phyloP scores from a whole-genome alignment of 2,797 vertebrate species.

The Parambassis ranga region DNA sequence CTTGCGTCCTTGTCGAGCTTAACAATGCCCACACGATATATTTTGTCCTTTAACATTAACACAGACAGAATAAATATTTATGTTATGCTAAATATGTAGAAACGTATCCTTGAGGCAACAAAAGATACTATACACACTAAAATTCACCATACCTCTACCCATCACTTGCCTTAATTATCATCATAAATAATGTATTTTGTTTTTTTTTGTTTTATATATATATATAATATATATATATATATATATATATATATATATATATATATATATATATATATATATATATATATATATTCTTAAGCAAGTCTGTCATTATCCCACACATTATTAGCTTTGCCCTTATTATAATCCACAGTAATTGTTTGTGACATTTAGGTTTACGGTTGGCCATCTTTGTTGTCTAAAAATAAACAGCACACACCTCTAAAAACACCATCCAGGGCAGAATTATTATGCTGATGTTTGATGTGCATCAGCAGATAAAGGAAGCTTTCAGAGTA shows the following conservation, averaged over 20 bases:
- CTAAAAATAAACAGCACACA: conserved; percentile 30
- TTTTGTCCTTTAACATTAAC: background rate
- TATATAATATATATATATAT: no score
- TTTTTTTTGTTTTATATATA: background rate
- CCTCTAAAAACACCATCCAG: conserved; percentile 13
- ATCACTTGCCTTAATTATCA: no score
- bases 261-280: no score
- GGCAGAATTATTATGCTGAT: conserved; percentile 4
- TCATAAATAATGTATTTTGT: background rate
- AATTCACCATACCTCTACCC: background rate
- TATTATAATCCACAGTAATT: conserved; percentile 38
- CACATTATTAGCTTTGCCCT: conserved; percentile 24
- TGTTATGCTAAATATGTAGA: background rate
- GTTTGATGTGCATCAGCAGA: conserved; percentile 10
- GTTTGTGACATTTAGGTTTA: conserved; percentile 34
- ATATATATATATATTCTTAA: no score
- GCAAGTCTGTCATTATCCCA: conserved; percentile 2
- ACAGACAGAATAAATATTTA: background rate
- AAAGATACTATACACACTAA: no score
- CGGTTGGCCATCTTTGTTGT: conserved; percentile 31
- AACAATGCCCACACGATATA: background rate
- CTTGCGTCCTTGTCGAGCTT: background rate
- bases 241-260: no score
- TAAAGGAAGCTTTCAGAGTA: conserved; percentile 8
- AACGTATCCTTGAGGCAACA: background rate